Evolutionary conservation across 2,797 vertebrate genomes (phyloP).

Genomic region (Alfaro cultratus): DNA sequence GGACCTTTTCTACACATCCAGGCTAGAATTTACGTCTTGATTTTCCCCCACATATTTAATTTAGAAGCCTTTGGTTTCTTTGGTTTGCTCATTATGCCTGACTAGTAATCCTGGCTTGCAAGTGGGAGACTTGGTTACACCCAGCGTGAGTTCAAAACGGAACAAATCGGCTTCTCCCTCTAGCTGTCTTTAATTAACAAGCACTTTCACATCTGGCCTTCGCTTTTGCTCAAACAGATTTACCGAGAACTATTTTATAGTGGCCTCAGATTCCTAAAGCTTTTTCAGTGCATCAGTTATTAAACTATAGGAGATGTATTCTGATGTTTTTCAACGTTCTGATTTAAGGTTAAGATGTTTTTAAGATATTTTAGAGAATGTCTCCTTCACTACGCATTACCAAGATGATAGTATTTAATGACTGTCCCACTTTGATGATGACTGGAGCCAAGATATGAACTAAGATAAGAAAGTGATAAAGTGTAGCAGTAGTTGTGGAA

Average conservation of each 20-base stretch:
- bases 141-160: not conserved
- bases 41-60: not conserved
- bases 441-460: not conserved
- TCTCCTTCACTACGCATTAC: not conserved
- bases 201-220: conserved; percentile 1
- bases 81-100: not conserved
- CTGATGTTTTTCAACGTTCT: not conserved
- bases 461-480: not conserved
- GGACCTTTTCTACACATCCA: not conserved
- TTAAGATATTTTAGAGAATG: conserved; percentile 1
- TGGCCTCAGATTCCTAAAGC: conserved; percentile 7
- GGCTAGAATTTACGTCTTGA: not conserved
- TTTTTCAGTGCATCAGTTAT: not conserved
- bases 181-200: conserved; percentile 3
- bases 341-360: not conserved
- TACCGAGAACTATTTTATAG: not conserved
- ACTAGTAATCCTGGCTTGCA: not conserved
- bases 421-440: not conserved
- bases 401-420: not conserved
- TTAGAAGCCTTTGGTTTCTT: not conserved
- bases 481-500: conserved; percentile 8
- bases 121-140: not conserved
- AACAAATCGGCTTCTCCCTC: not conserved
- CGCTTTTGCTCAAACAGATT: not conserved
- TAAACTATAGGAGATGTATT: not conserved